Conservation (phyloP, 2,888 invertebrate species). For the Brachynemurus nebulosus region DNA sequence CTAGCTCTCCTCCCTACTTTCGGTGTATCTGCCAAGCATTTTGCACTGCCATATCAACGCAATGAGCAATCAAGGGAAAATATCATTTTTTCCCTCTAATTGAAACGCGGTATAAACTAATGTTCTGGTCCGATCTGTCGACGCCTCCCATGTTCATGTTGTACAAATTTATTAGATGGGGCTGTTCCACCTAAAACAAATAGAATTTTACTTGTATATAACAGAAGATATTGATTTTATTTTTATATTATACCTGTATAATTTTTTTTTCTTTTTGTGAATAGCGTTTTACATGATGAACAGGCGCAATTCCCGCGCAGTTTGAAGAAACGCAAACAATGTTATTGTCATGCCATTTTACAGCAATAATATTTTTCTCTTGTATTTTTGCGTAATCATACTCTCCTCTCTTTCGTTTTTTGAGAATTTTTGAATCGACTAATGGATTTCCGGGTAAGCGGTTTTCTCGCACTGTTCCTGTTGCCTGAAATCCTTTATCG, state of each 20-base stretch:
- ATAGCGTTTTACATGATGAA: no score
- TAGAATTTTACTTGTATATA: no score
- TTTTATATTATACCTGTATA: not conserved
- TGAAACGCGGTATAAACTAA: conserved; percentile 18
- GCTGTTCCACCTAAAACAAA: not conserved
- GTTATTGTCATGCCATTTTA: conserved; percentile 1
- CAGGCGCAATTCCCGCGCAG: not conserved
- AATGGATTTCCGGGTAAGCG: not conserved
- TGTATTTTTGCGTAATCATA: not conserved
- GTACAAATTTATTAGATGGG: not conserved
- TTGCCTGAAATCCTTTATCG: not conserved
- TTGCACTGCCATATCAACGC: conserved; percentile 20
- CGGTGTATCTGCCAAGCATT: conserved; percentile 22
- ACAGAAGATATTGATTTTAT: not conserved
- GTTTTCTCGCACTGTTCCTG: conserved; percentile 2
- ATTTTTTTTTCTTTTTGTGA: no score
- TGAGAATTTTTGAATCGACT: not conserved
- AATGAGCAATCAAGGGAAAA: conserved; percentile 21
- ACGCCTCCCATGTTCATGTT: conserved; percentile 7
- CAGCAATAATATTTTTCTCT: not conserved
- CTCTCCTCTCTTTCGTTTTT: not conserved
- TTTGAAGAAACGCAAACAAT: not conserved
- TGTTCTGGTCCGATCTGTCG: conserved; percentile 20
- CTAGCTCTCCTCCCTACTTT: conserved; percentile 15
- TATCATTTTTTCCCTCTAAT: conserved; percentile 23